Base-by-base conservation (phyloP, 2,888 invertebrate species). In the Drosophila mimetica region DNA sequence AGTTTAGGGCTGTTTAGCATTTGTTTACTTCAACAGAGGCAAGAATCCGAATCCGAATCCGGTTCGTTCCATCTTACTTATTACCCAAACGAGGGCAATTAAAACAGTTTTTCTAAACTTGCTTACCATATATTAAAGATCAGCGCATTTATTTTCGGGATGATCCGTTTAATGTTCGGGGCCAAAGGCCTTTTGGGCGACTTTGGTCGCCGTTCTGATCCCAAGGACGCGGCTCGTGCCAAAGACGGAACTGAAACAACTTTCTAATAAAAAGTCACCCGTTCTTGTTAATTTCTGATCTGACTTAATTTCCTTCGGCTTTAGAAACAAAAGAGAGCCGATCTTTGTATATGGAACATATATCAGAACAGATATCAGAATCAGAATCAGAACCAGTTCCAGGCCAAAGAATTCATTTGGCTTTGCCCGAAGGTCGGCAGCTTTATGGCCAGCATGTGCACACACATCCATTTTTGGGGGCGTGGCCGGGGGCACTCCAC, bases 241-340 rank as follows among this genome's bases (percentile, higher is more conserved):
- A 25, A 61, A 82, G 79, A 85, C 86, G 88, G 82, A 83, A 83
- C 88, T 83, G 64, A 83, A 83, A 83, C 83, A 85, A 88, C 84
- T 85, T 85, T 85, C 84, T 85, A 85, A 85, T 88, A 76, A 71
- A 82, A 83, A 86, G 78, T 75, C 39, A 58, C 53, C 61, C 44
- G 57, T 58, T 46, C 46, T 73, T 69, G 51, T 53, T 73, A 59
- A 84, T 71, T 58, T 74, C 64, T 81, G 74, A 76, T 74, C 64
- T 81, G 74, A 76, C 51, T 86, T 78, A 80, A 84, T 84, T 81
- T 87, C 82, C 85, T 76, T 74, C 36, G 22, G 36, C 63, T 48
- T 52, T 54, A 71, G 42, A 70, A 59, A 46, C 67, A 50, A 67
- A 70, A 67, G 71, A 67, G 67, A 70, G 71, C 71, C 71, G 71